These are phyloP conservation scores for Crossocerus cetratus DNA, from an alignment of 2,888 invertebrate genomes.

Conservation along the genomic window DNA sequence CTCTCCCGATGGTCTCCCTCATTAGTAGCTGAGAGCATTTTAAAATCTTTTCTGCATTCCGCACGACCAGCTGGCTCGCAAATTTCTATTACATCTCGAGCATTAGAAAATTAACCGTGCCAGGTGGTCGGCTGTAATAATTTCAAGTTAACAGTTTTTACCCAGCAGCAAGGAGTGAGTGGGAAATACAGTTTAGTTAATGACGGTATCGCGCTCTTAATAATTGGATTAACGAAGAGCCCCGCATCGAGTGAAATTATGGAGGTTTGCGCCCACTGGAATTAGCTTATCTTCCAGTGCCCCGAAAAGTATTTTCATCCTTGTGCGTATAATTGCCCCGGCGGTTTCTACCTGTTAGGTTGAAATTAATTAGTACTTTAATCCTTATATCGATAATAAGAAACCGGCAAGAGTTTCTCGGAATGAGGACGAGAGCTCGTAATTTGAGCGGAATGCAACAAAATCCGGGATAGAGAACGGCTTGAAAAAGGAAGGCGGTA, in stretches of 20 bases:
- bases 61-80: conserved; percentile 10
- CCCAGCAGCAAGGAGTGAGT: not conserved
- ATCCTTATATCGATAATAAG: too few relatives aligned
- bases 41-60: conserved; percentile 12
- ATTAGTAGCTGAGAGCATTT: conserved; percentile 21
- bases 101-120: conserved; percentile 61
- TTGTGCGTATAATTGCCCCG: too few relatives aligned
- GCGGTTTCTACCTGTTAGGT: too few relatives aligned
- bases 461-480: too few relatives aligned
- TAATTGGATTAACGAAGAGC: conserved; percentile 23
- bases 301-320: not conserved
- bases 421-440: too few relatives aligned
- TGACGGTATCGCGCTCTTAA: not conserved
- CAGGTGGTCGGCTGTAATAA: conserved; percentile 32
- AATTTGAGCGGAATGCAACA: too few relatives aligned
- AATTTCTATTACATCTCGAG: conserved; percentile 46
- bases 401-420: too few relatives aligned
- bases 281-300: not conserved
- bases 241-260: not conserved
- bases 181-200: too few relatives aligned
- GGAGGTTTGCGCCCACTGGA: not conserved
- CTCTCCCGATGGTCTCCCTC: conserved; percentile 13
- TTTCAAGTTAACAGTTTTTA: conserved; percentile 47
- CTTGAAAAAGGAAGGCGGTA: not conserved
- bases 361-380: too few relatives aligned